A percentile compares a stretch with the other conserved stretches of the same genome.
Conservation (phyloP, 2,113 vertebrate genomes). For the Plectropomus leopardus region DNA sequence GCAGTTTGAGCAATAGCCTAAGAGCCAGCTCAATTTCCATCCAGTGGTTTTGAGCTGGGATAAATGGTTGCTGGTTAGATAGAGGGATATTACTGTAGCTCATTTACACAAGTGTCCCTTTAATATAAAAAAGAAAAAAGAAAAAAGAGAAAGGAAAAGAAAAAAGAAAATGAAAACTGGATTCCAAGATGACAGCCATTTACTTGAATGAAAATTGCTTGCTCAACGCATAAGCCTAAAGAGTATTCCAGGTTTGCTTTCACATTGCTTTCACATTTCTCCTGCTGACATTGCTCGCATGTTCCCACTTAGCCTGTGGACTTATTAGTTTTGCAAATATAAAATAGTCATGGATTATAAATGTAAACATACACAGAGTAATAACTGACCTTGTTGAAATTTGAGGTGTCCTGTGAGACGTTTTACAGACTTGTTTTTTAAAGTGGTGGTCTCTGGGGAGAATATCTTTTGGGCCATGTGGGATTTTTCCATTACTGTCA, state of each 20-base stretch:
- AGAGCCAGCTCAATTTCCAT: too few species aligned
- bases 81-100: too few species aligned
- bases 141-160: too few species aligned
- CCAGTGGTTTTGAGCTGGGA: too few species aligned
- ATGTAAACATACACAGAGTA: neutral
- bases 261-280: neutral
- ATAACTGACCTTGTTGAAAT: neutral
- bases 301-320: neutral
- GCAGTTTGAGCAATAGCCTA: too few species aligned
- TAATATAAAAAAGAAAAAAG: too few species aligned
- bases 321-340: neutral
- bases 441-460: neutral
- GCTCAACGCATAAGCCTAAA: neutral
- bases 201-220: neutral
- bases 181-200: neutral
- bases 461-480: neutral
- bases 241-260: neutral
- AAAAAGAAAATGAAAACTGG: too few species aligned
- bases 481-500: neutral
- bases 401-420: neutral
- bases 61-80: too few species aligned
- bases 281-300: neutral
- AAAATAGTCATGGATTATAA: neutral
- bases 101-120: too few species aligned
- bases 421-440: neutral